These are phyloP conservation scores for Zoanthus solanderi DNA, from an alignment of 92 coral and sea anemone genomes.

Conservation along the genomic window DNA sequence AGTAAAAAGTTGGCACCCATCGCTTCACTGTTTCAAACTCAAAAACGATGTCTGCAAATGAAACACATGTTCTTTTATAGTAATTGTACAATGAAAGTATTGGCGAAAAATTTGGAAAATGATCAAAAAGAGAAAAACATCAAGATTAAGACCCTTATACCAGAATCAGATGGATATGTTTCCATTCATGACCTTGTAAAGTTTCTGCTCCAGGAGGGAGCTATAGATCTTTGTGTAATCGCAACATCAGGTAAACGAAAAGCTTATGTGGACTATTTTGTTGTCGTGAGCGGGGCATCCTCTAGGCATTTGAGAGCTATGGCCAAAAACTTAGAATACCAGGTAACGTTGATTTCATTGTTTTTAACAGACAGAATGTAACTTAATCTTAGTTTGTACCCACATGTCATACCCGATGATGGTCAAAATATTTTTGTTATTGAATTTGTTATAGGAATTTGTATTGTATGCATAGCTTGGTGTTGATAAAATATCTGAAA, in stretches of 20 bases:
- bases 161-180: slow-evolving; percentile 71
- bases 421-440: too few species aligned
- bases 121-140: not conserved
- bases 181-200: slow-evolving; percentile 71
- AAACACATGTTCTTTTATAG: not conserved
- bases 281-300: slow-evolving; percentile 93
- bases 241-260: slow-evolving; percentile 80
- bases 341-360: slow-evolving; percentile 56
- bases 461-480: too few species aligned
- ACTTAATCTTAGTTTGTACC: too few species aligned
- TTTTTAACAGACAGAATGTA: not conserved
- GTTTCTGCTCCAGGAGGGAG: slow-evolving; percentile 82
- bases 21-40: not conserved
- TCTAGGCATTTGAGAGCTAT: slow-evolving; percentile 92
- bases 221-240: slow-evolving; percentile 86
- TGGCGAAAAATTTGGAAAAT: not conserved
- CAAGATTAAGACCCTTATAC: slow-evolving; percentile 12
- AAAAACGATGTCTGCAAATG: not conserved
- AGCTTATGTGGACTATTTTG: slow-evolving; percentile 93
- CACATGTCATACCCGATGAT: too few species aligned
- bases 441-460: not conserved
- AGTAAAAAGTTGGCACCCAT: not conserved
- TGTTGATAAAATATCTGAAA: too few species aligned
- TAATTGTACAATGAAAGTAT: not conserved
- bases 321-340: slow-evolving; percentile 89